These are phyloP conservation scores for Catamblyrhynchus diadema DNA, from an alignment of 2,797 vertebrate genomes.

Conservation along the genomic window DNA sequence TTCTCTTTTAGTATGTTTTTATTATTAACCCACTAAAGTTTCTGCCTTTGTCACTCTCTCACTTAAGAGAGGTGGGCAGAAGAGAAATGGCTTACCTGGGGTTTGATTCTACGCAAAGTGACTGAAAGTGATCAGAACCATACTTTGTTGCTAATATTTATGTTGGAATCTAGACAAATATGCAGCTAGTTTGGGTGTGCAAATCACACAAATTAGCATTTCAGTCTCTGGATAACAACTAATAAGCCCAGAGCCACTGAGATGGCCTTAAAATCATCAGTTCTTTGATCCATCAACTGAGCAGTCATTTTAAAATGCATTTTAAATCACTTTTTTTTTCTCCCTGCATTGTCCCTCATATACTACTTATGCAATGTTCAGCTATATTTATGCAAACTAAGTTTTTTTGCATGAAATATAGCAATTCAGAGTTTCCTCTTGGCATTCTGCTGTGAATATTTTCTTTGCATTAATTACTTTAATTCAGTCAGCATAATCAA, in stretches of 20 bases:
- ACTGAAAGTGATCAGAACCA: not conserved
- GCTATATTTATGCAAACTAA: slow-evolving; percentile 23
- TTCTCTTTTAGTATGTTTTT: not conserved
- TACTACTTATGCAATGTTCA: not conserved
- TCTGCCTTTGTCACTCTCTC: not conserved
- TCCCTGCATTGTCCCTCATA: not conserved
- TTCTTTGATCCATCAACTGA: not conserved
- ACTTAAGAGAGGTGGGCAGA: not conserved
- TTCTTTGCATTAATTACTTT: slow-evolving; percentile 56
- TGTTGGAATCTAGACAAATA: not conserved
- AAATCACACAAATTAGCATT: not conserved
- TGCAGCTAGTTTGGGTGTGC: not conserved
- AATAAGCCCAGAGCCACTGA: not conserved
- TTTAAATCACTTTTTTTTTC: not conserved
- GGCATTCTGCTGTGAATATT: not conserved
- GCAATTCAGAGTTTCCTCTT: not conserved
- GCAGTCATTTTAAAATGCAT: not conserved
- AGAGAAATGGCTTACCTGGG: not conserved
- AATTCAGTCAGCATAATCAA: slow-evolving; percentile 36
- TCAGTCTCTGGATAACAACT: not conserved
- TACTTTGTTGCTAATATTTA: not conserved
- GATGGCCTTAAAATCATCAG: not conserved
- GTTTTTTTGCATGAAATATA: not conserved
- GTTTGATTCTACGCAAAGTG: not conserved
- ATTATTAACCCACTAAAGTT: not conserved